Conservation (phyloP, 2,113 vertebrate genomes). For the Petrocephalus microphthalmus region DNA sequence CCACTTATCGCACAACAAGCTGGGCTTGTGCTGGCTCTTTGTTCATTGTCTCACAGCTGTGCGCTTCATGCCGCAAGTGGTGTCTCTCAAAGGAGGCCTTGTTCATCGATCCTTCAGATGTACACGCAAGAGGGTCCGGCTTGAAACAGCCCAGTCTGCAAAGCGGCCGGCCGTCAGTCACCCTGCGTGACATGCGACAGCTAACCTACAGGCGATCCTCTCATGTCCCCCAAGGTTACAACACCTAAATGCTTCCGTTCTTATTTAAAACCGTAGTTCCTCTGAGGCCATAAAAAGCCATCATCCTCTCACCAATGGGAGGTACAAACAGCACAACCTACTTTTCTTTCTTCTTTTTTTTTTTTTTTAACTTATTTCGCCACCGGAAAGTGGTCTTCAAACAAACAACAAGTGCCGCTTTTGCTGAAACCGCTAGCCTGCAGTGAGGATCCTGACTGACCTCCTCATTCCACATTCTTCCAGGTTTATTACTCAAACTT, state of each 20-base stretch:
- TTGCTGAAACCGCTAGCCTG: not conserved
- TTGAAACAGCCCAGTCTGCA: not conserved
- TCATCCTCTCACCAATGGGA: not conserved
- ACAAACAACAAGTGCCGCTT: not conserved
- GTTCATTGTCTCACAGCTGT: slow-evolving; percentile 24
- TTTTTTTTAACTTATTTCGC: not conserved
- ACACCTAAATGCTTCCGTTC: not conserved
- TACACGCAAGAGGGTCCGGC: not conserved
- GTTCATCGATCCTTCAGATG: slow-evolving; percentile 15
- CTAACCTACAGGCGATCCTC: not conserved
- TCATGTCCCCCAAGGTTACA: not conserved
- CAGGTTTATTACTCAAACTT: not conserved
- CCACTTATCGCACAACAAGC: not conserved
- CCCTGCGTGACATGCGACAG: not conserved
- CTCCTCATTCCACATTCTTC: not conserved
- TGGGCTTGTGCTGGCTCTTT: slow-evolving; percentile 8
- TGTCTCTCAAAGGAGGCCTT: slow-evolving; percentile 25
- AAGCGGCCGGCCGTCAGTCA: not conserved
- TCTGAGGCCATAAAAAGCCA: not conserved
- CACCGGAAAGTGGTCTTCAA: not conserved
- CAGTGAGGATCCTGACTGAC: not conserved
- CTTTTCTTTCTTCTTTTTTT: not conserved
- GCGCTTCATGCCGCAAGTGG: not conserved
- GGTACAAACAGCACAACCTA: not conserved
- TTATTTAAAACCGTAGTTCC: not conserved